Evolutionary conservation across 2,113 vertebrate species (phyloP).

Genomic region (Leucosticte australis): DNA sequence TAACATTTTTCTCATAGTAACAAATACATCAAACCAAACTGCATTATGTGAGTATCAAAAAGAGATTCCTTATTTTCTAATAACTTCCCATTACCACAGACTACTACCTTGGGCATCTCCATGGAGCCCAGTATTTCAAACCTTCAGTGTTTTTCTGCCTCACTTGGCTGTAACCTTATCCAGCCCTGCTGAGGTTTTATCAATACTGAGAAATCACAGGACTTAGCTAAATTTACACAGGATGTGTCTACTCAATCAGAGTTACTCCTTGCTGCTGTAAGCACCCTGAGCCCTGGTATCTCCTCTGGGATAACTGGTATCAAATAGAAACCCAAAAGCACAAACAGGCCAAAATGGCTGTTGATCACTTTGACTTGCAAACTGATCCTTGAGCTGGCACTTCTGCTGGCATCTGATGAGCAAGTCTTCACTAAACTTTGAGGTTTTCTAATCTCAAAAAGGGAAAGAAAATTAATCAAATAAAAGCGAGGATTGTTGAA

Average conservation of each 20-base stretch:
- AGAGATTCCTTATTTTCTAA: not conserved
- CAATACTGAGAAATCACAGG: not conserved
- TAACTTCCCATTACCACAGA: not conserved
- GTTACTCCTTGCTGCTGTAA: not conserved
- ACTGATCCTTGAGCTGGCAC: not conserved
- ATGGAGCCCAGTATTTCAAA: not conserved
- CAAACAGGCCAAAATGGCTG: not conserved
- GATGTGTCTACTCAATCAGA: not conserved
- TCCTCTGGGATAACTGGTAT: not conserved
- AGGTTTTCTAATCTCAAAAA: not conserved
- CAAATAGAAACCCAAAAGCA: not conserved
- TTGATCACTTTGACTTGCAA: not conserved
- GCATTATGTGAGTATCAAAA: not conserved
- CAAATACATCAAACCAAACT: not conserved
- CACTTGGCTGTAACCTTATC: not conserved
- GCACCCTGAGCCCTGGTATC: not conserved
- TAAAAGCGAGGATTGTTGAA: not conserved
- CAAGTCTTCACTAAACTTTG: not conserved
- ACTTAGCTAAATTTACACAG: not conserved
- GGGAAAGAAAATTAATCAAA: not conserved
- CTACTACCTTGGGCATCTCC: not conserved
- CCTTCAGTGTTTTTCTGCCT: not conserved
- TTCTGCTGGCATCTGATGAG: not conserved
- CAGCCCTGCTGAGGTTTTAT: not conserved
- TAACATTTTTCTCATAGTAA: constrained; percentile 16